phyloP scores from a whole-genome alignment of 1,140 invertebrate genomes.

The Dufourea novaeangliae region DNA sequence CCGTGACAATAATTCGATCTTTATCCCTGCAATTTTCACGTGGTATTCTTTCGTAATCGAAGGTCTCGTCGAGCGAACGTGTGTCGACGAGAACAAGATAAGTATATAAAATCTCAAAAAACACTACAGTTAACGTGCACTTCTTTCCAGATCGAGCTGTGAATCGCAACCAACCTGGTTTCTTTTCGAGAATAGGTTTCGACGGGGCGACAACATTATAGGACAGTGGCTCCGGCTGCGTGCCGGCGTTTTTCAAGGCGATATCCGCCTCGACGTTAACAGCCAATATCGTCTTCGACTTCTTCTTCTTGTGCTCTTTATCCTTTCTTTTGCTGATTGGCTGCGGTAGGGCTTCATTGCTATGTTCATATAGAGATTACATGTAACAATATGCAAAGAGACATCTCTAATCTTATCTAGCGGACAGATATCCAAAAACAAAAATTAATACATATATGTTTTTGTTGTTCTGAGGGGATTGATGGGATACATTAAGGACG shows the following conservation, averaged over 20 bases:
- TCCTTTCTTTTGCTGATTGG: slow-evolving; percentile 79
- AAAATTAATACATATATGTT: slow-evolving; percentile 21
- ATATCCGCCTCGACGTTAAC: slow-evolving; percentile 56
- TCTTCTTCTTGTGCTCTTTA: slow-evolving; percentile 83
- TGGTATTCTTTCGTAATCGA: too few species aligned
- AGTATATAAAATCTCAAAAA: too few species aligned
- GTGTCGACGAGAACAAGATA: too few species aligned
- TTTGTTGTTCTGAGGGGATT: neutral
- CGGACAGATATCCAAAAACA: slow-evolving; percentile 26
- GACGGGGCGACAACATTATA: slow-evolving; percentile 57
- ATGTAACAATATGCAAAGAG: slow-evolving; percentile 16
- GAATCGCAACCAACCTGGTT: slow-evolving; percentile 70
- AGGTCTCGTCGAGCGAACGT: neutral
- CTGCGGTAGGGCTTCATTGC: slow-evolving; percentile 78
- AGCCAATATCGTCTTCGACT: slow-evolving; percentile 70
- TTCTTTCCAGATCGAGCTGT: slow-evolving; percentile 23
- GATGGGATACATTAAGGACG: neutral
- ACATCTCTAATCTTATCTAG: slow-evolving; percentile 18
- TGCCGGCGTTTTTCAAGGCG: slow-evolving; percentile 50
- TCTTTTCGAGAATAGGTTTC: slow-evolving; percentile 60
- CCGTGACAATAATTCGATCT: too few species aligned
- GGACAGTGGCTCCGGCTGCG: slow-evolving; percentile 48
- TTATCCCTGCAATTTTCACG: too few species aligned
- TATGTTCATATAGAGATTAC: slow-evolving; percentile 49
- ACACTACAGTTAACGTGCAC: slow-evolving; percentile 27